Base-by-base conservation (phyloP, 2,888 invertebrate genomes). In the Cyclophora punctaria region DNA sequence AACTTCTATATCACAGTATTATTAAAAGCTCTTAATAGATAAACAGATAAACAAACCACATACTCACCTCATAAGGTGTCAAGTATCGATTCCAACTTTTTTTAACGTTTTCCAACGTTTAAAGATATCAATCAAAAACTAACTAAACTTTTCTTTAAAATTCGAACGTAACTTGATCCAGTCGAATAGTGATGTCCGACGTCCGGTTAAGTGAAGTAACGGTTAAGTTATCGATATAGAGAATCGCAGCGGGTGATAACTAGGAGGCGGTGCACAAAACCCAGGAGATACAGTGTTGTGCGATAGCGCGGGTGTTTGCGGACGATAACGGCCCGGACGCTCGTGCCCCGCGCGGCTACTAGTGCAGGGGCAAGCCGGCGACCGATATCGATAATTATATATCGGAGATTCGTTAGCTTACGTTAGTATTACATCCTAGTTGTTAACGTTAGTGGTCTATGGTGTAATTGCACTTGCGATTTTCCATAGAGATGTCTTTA, bases 241-340 rank as follows among this genome's bases (percentile, higher is more conserved):
- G 47, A 50, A 52, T 55, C 45, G 48, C 50, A 44, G 42, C 48
- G 41, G 47, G 7, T 44, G 45, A 20, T 46, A 51, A 46, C 51
- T 63, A 58, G 57, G 57, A 45, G 57, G 46, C 52, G 54, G 59
- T 61, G 66, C 66, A 67, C 64, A 67, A 68, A 66, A 62, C 72
- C 70, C 71, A 64, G 51, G 68, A 71, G 75, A 75, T 75, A 74
- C 67, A 63, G 60, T 66, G 65, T 57, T 56, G 34, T 50, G 60
- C 65, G 71, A 73, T 75, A 74, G 66, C 69, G 67, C 72, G 77
- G 68, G 69, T 79, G 78, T 75, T 72, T 66, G 71, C 59, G 55
- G 46, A 67, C 64, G 79, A 79, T 79, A 79, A 73, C 66, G 63
- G 58, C 66, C 64, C 64, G 67, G 53, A 56, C 56, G 52, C 54